phyloP scores from a whole-genome alignment of 1,140 invertebrate species.

The Frieseomelitta varia region DNA sequence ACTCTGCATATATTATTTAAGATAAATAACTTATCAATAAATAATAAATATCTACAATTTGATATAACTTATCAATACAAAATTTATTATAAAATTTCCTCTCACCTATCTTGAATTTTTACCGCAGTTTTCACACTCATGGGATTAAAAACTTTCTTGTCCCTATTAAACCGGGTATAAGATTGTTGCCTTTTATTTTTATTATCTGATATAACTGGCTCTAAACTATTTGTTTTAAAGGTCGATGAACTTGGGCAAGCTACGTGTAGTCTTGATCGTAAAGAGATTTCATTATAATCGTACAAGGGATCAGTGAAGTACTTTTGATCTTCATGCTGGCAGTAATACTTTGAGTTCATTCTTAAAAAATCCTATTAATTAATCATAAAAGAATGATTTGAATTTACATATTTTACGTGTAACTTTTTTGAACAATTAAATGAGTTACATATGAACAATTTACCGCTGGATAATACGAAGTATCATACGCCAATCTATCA shows the following conservation, averaged over 20 bases:
- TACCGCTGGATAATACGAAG: slow-evolving; percentile 76
- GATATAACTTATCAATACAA: slow-evolving; percentile 7
- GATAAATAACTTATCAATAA: not conserved
- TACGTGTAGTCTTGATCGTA: not conserved
- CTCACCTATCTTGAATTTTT: slow-evolving; percentile 32
- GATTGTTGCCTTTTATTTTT: not conserved
- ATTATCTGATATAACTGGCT: not conserved
- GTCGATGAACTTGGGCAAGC: not conserved
- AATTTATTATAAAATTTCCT: not conserved
- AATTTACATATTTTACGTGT: not conserved
- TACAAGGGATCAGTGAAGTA: slow-evolving; percentile 4
- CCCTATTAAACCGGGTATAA: not conserved
- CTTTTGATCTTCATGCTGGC: not conserved
- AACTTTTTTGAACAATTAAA: not conserved
- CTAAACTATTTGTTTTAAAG: not conserved
- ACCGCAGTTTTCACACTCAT: not conserved
- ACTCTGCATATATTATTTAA: slow-evolving; percentile 16
- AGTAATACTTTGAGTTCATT: slow-evolving; percentile 11
- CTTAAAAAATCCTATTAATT: slow-evolving; percentile 46
- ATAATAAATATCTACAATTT: not conserved
- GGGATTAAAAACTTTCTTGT: not conserved
- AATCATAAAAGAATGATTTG: not conserved
- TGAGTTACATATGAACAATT: slow-evolving; percentile 27
- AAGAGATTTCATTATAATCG: slow-evolving; percentile 19
- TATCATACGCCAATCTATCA: slow-evolving; percentile 77